Evolutionary conservation across 2,888 invertebrate species (phyloP), one percentile per base, ranked within the genome.

Genomic region (Drosophila anomalata): DNA sequence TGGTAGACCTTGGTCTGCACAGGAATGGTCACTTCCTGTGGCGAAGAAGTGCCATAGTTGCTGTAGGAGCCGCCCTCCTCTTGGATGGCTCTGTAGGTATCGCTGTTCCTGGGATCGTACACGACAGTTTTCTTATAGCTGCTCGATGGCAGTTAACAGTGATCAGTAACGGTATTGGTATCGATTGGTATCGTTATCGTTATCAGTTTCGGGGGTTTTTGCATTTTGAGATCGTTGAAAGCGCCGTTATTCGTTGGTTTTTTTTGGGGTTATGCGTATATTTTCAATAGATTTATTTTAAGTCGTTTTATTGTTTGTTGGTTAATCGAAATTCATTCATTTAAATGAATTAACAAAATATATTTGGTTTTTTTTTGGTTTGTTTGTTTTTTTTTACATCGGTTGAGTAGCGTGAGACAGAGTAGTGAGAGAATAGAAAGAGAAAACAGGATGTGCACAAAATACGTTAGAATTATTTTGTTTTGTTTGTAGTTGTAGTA

Each of bases 21-120:
- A 76, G 96, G 95, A 85, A 93, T 93, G 79, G 94, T 94, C 85
- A 95, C 94, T 92, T 96, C 96, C 73, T 94, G 95, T 77, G 94
- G 92, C 58, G 92, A 91, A 90, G 94, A 90, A 79, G 94, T 26
- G 63, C 72, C 68, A 59, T 69, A 93, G 75, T 94, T 95, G 80
- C 94, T 94, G 87, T 88, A 85, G 1, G 17, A 17, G 73, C 83
- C 75, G 82, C 83, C 83, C 78, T 95, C 94, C 92, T 97, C 97
- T 92, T 96, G 96, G 75, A 97, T 94, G 89, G 96, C 96, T 93
- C 95, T 96, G 94, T 94, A 97, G 66, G 97, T 96, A 92, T 97
- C 97, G 90, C 97, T 97, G 93, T 95, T 95, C 91, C 96, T 95
- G 82, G 97, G 97, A 93, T 97, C 97, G 93, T 95, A 97, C 91